Percentiles rank a stretch among this genome's conserved stretches.
phyloP scores from a whole-genome alignment of 2,113 vertebrate species.

The Microcebus jonahi region DNA sequence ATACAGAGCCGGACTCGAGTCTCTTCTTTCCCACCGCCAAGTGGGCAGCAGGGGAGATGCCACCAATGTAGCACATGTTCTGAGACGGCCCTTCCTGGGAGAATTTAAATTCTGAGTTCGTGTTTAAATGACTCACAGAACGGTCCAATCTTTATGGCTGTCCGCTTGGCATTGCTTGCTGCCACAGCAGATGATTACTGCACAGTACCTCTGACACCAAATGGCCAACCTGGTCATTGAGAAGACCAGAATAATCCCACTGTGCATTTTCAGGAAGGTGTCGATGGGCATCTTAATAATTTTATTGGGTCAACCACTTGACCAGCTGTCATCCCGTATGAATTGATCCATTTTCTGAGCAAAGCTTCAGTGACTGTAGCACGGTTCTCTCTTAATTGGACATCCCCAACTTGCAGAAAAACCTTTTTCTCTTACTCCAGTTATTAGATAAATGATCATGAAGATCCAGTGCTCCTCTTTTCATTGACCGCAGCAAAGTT shows the following conservation, averaged over 20 bases:
- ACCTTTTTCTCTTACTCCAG: not conserved
- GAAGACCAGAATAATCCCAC: not conserved
- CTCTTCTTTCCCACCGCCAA: not conserved
- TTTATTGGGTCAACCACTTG: not conserved
- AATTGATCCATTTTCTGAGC: not conserved
- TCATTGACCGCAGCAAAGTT: not conserved
- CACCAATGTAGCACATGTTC: not conserved
- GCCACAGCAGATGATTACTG: not conserved
- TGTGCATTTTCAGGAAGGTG: not conserved
- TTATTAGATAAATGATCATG: not conserved
- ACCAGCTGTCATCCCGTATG: not conserved
- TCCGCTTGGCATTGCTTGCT: not conserved
- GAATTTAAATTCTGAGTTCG: not conserved
- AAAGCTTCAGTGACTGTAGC: not conserved
- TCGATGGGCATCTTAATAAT: not conserved
- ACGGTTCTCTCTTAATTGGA: not conserved
- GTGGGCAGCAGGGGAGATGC: not conserved
- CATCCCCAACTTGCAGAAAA: not conserved
- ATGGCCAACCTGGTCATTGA: not conserved
- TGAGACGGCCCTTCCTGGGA: not conserved
- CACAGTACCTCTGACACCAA: not conserved
- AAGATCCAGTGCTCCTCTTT: not conserved
- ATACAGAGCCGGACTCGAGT: not conserved
- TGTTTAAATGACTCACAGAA: not conserved
- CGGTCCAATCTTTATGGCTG: not conserved